A percentile compares a stretch with the other conserved stretches of the same genome.
Evolutionary conservation across 2,113 vertebrate species (phyloP).

Genomic region (Lepus europaeus): DNA sequence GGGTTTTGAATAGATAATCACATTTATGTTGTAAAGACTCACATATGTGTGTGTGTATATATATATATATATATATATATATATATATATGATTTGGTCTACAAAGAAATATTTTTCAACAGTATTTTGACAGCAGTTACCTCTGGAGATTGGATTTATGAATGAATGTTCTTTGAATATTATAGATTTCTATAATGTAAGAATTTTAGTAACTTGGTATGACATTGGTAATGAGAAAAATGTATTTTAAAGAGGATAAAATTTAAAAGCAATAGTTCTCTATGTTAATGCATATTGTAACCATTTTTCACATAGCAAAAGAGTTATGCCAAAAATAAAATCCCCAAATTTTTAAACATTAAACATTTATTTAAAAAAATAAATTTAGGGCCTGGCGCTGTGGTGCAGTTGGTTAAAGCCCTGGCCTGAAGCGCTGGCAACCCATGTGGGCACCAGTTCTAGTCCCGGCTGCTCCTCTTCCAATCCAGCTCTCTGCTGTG

Average conservation of each 20-base stretch:
- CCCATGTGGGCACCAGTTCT: too few relatives aligned
- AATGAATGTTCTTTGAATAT: neutral
- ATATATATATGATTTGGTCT: neutral
- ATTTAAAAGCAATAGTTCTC: neutral
- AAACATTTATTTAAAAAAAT: neutral
- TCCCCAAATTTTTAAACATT: neutral
- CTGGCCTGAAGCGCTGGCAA: too few relatives aligned
- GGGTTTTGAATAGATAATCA: neutral
- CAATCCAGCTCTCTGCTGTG: too few relatives aligned
- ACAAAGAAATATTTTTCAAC: neutral
- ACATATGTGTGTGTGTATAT: neutral
- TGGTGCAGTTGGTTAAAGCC: too few relatives aligned
- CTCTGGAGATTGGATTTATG: neutral
- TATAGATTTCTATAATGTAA: neutral
- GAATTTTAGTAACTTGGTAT: neutral
- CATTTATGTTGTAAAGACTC: neutral
- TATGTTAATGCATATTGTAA: slow-evolving; percentile 41
- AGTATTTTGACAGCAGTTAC: neutral
- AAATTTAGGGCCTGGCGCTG: too few relatives aligned
- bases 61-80: neutral
- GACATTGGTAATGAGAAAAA: neutral
- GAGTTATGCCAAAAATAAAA: neutral
- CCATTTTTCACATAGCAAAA: neutral
- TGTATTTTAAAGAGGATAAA: neutral
- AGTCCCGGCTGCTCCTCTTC: too few relatives aligned